Evolutionary conservation across 1,140 invertebrate genomes (phyloP).

Genomic region (Galendromus occidentalis): DNA sequence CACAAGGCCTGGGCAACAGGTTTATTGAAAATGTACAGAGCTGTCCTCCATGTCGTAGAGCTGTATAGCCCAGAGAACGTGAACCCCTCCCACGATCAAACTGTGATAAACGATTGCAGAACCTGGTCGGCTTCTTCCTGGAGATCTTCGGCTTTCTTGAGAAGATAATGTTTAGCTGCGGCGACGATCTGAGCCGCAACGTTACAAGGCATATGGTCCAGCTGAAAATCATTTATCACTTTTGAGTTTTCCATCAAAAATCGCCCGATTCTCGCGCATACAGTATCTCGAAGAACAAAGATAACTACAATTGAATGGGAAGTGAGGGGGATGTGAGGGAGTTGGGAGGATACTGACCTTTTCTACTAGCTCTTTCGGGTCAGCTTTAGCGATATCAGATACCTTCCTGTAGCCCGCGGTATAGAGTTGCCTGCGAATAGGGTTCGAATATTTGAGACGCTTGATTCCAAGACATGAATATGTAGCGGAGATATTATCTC

Average conservation of each 20-base stretch:
- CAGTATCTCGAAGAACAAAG: neutral
- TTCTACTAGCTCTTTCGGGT: constrained; percentile 35
- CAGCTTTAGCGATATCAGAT: constrained; percentile 47
- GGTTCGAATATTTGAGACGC: too few relatives aligned
- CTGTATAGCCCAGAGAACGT: too few relatives aligned
- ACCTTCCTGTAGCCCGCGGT: constrained; percentile 57
- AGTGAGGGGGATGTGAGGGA: neutral
- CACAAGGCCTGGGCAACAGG: too few relatives aligned
- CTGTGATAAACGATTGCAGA: neutral
- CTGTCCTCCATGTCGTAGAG: too few relatives aligned
- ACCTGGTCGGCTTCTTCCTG: constrained; percentile 51
- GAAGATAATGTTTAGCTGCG: constrained; percentile 54
- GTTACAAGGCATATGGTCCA: constrained; percentile 47
- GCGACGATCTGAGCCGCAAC: constrained; percentile 54
- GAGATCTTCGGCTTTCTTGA: constrained; percentile 55
- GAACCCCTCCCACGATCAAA: neutral
- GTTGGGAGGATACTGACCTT: neutral
- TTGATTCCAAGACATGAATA: too few relatives aligned
- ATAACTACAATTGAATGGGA: neutral
- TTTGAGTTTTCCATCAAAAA: too few relatives aligned
- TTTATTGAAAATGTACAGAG: too few relatives aligned
- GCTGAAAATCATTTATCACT: constrained; percentile 18
- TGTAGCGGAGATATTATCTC: neutral
- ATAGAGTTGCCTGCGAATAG: constrained; percentile 43
- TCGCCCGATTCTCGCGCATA: too few relatives aligned